phyloP scores from a whole-genome alignment of 2,888 invertebrate genomes.

The Harpalus rufipes region DNA sequence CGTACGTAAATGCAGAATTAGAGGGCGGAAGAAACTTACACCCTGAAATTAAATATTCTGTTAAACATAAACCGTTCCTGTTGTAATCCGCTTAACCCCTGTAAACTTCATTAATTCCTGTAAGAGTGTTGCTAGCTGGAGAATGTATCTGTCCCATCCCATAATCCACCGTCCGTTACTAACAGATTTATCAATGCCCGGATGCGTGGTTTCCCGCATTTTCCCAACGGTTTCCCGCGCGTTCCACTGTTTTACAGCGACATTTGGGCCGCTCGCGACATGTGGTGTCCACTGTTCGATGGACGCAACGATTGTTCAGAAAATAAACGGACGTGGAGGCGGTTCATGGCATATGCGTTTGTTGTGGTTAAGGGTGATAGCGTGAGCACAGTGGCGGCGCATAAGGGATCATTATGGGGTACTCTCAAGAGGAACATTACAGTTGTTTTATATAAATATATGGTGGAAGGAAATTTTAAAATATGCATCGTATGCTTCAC shows the following conservation, averaged over 20 bases:
- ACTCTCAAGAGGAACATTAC: constrained; percentile 40
- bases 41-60: constrained; percentile 53
- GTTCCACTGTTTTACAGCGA: constrained; percentile 19
- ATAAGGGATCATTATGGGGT: constrained; percentile 2
- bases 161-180: constrained; percentile 46
- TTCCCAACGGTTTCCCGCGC: constrained; percentile 46
- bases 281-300: constrained; percentile 42
- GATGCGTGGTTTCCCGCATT: constrained; percentile 37
- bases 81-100: constrained; percentile 61
- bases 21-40: background rate
- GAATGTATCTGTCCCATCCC: background rate
- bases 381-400: constrained; percentile 14
- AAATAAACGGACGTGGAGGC: constrained; percentile 40
- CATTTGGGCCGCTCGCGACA: constrained; percentile 26
- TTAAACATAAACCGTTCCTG: constrained; percentile 45
- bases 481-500: constrained; percentile 7
- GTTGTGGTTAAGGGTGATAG: constrained; percentile 31
- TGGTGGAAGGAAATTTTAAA: constrained; percentile 13
- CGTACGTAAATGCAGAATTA: constrained; percentile 21
- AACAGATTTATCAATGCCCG: constrained; percentile 47
- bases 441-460: constrained; percentile 50
- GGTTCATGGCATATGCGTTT: constrained; percentile 44
- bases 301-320: constrained; percentile 42
- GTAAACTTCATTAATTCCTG: constrained; percentile 56
- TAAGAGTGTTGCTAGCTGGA: constrained; percentile 28